Evolutionary conservation across 2,113 vertebrate genomes (phyloP), one percentile per base, ranked within the genome.

Genomic region (Nothoprocta perdicaria): DNA sequence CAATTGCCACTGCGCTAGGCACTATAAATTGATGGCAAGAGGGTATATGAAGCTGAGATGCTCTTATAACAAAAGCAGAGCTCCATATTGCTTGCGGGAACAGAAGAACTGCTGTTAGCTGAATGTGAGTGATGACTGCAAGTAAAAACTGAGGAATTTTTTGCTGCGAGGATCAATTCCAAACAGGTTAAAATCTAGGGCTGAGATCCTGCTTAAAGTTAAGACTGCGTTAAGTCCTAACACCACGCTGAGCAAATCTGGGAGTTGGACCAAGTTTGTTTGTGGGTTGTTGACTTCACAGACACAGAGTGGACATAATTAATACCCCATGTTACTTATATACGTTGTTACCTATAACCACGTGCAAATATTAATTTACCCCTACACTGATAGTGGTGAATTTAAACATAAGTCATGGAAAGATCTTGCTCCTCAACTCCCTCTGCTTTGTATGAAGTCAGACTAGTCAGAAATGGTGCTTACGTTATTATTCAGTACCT

Each of bases 21-120:
- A 75, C 92, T 91, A 91, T 92, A 93, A 96, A 93, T 93, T 96
- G 91, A 94, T 83, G 71, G 89, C 86, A 96, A 87, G 93, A 95
- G 84, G 82, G 52, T 93, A 94, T 95, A 94, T 95, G 94, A 96
- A 94, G 92, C 91, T 2, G 89, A 95, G 94, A 94, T 93, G 84
- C 91, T 94, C 92, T 96, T 93, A 90, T 85, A 94, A 89, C 68
- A 94, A 83, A 92, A 96, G 86, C 79, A 92, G 10, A 83, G 84
- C 81, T 82, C 80, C 81, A 62, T 68, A 93, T 94, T 87, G 94
- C 95, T 95, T 71, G 67, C 93, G 92, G 91, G 95, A 96, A 94
- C 82, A 91, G 86, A 68, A 90, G 60, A 93, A 92, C 72, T 90
- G 89, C 89, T 92, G 86, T 74, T 93, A 93, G 94, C 90, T 75